Conservation (phyloP, 2,113 vertebrate genomes). For the Podarcis muralis region DNA sequence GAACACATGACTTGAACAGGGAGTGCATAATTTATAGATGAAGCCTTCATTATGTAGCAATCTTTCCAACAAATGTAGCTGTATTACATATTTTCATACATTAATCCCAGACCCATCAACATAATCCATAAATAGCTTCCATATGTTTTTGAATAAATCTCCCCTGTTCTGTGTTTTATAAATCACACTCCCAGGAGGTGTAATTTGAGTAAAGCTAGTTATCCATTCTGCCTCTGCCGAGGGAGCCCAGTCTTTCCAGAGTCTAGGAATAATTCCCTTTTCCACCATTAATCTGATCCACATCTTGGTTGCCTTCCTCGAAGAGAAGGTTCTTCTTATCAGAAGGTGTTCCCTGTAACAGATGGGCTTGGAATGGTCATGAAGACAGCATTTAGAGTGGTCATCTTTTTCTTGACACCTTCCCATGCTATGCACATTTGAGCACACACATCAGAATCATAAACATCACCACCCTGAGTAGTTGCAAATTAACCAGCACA, state of each 20-base stretch:
- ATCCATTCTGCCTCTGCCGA: slow-evolving; percentile 7
- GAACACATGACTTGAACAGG: slow-evolving; percentile 6
- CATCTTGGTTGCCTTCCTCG: neutral
- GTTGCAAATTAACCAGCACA: slow-evolving; percentile 14
- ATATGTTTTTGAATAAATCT: slow-evolving; percentile 23
- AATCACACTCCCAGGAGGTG: slow-evolving; percentile 14
- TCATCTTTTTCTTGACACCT: neutral
- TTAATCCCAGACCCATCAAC: slow-evolving; percentile 32
- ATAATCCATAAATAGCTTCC: slow-evolving; percentile 32
- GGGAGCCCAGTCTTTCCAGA: slow-evolving; percentile 4
- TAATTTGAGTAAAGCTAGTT: slow-evolving; percentile 15
- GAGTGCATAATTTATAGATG: slow-evolving; percentile 25
- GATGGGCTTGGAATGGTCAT: neutral
- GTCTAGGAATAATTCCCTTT: neutral
- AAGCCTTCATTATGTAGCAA: slow-evolving; percentile 33
- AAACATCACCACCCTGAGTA: slow-evolving; percentile 23
- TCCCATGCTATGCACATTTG: neutral
- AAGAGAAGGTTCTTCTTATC: neutral
- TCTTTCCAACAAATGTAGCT: slow-evolving; percentile 20
- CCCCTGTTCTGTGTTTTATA: slow-evolving; percentile 35
- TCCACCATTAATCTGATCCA: neutral
- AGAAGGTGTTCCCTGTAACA: neutral
- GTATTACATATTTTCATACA: slow-evolving; percentile 34
- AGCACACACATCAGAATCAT: slow-evolving; percentile 35
- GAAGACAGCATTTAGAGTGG: neutral